These are phyloP conservation scores for Pardosa pseudoannulata DNA, from an alignment of 2,888 invertebrate genomes.

Conservation along the genomic window DNA sequence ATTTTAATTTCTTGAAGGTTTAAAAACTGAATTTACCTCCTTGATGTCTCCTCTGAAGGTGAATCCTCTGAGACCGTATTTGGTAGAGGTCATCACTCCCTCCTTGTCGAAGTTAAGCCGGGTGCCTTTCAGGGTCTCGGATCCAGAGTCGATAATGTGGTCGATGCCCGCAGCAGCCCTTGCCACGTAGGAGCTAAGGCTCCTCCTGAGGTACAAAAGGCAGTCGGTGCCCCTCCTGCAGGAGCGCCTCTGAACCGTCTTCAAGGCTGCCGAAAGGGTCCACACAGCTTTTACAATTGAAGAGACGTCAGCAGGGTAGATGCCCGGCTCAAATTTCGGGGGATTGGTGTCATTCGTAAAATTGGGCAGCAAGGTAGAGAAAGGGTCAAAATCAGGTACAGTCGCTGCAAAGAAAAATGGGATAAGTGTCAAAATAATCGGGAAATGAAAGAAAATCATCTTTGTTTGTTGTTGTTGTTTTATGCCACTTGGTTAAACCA, in stretches of 20 bases:
- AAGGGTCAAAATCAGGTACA: background rate
- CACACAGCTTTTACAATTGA: slow-evolving; percentile 71
- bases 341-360: slow-evolving; percentile 13
- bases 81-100: slow-evolving; percentile 42
- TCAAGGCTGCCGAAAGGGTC: slow-evolving; percentile 65
- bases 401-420: background rate
- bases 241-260: slow-evolving; percentile 43
- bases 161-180: slow-evolving; percentile 36
- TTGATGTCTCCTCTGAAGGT: slow-evolving; percentile 61
- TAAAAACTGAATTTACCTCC: slow-evolving; percentile 64
- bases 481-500: too few relatives aligned
- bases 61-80: slow-evolving; percentile 64
- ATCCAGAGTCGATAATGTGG: slow-evolving; percentile 28
- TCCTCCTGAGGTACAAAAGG: slow-evolving; percentile 37
- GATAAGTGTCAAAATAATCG: too few relatives aligned
- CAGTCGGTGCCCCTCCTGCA: slow-evolving; percentile 65
- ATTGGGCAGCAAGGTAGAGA: background rate
- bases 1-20: too few relatives aligned
- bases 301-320: slow-evolving; percentile 52
- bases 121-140: slow-evolving; percentile 44
- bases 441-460: too few relatives aligned
- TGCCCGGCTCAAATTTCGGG: background rate
- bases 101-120: slow-evolving; percentile 58
- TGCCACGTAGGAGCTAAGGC: slow-evolving; percentile 43
- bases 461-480: too few relatives aligned